Base-by-base conservation (phyloP, 92 coral and sea anemone species). In the Micromussa lordhowensis region DNA sequence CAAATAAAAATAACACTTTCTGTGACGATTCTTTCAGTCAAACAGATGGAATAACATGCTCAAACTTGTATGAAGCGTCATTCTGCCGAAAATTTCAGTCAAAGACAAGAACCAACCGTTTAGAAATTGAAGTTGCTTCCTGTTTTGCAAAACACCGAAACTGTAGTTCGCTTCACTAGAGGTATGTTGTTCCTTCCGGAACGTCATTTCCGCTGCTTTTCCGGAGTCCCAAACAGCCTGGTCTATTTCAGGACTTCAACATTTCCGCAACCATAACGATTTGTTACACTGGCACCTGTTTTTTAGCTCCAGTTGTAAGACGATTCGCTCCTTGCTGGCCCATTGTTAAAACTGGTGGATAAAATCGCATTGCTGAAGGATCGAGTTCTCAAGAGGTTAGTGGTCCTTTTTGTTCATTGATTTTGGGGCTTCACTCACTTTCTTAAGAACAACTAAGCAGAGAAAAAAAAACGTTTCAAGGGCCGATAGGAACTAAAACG, bases 151-250 rank as follows among this genome's bases (percentile, higher is more conserved):
- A 29, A 24, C n/a, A 32, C 1, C 2, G 51, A 44, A 12, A n/a
- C 15, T 26, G 68, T 61, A 22, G 66, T 32, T 57, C 59, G 74
- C 81, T 74, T 40, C 21, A 74, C 35, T 74, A 81, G 49, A 73
- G 80, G 88, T 34, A 84, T 84, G 88, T 55, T 84, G 80, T 84
- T 84, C 88, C 88, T 84, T 84, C 88, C 88, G 80, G 73, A 1
- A 21, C 73, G 81, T 84, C 81, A 84, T 57, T 35, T 58, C 81
- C 87, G 79, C 36, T 16, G 22, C 17, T 5, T 55, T 74, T 57
- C 55, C 57, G 81, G 78, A 57, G 86, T 48, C 54, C 19, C 76
- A 38, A 36, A 29, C 49, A 70, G 30, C 22, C 19, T 48, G 30
- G 35, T 53, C 31, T 54, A 82, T 83, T 71, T 49, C 30, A 30